Conservation (phyloP, 2,797 vertebrate species). For the Phoebastria nigripes region DNA sequence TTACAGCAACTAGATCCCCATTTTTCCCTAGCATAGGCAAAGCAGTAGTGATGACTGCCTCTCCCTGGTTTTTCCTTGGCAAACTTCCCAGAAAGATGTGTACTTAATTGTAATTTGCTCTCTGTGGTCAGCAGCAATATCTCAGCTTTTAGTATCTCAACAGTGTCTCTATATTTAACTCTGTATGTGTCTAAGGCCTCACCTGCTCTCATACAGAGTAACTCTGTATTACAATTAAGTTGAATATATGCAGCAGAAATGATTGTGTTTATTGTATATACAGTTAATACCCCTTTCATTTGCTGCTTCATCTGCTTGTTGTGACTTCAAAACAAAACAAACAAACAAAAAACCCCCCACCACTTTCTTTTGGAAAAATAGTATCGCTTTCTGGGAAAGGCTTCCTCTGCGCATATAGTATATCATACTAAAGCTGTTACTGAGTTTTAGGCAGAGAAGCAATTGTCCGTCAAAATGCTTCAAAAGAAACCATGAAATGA, state of each 20-base stretch:
- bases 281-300: not conserved
- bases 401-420: not conserved
- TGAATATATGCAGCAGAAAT: not conserved
- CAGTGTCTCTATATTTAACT: not conserved
- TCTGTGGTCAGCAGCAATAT: slow-evolving; percentile 9
- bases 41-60: not conserved
- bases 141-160: not conserved
- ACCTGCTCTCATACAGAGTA: not conserved
- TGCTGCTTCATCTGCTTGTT: not conserved
- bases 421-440: not conserved
- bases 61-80: not conserved
- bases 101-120: slow-evolving; percentile 12
- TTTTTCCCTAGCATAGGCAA: not conserved
- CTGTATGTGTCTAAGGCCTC: not conserved
- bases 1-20: not conserved
- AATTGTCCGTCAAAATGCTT: not conserved
- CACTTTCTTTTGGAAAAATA: not conserved
- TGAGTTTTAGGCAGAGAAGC: not conserved
- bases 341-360: not conserved
- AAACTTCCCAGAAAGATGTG: slow-evolving; percentile 24
- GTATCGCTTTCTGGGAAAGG: not conserved
- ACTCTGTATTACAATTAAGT: not conserved
- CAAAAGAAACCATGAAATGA: not conserved
- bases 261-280: not conserved
- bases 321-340: not conserved